Evolutionary conservation across 2,888 invertebrate species (phyloP).

Genomic region (Microctonus brassicae): DNA sequence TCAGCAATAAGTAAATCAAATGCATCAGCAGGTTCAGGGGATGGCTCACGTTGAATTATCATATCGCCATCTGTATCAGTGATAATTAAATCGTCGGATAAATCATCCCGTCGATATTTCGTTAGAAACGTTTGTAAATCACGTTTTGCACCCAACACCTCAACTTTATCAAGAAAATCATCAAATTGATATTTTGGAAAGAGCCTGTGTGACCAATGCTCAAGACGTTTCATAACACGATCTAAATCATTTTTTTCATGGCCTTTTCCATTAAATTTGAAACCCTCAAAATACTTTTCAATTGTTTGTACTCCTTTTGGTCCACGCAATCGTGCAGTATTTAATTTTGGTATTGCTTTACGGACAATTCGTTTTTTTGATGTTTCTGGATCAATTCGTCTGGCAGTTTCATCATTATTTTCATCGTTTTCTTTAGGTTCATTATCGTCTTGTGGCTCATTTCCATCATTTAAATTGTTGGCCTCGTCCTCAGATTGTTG

Average conservation of each 20-base stretch:
- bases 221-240: slow-evolving; percentile 82
- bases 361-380: slow-evolving; percentile 74
- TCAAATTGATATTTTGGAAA: slow-evolving; percentile 92
- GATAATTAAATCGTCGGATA: slow-evolving; percentile 61
- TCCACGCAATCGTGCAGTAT: slow-evolving; percentile 80
- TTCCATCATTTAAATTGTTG: slow-evolving; percentile 35
- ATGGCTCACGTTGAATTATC: slow-evolving; percentile 62
- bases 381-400: slow-evolving; percentile 68
- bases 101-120: slow-evolving; percentile 77
- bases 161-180: slow-evolving; percentile 84
- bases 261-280: slow-evolving; percentile 86
- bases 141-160: slow-evolving; percentile 86
- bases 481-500: slow-evolving; percentile 29
- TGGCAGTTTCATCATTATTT: slow-evolving; percentile 50
- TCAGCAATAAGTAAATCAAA: slow-evolving; percentile 77
- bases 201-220: slow-evolving; percentile 94
- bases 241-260: slow-evolving; percentile 87
- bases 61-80: slow-evolving; percentile 70
- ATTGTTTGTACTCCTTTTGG: slow-evolving; percentile 86
- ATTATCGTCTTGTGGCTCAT: slow-evolving; percentile 16
- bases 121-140: slow-evolving; percentile 80
- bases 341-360: slow-evolving; percentile 79
- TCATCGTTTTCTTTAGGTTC: slow-evolving; percentile 41
- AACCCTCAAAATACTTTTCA: slow-evolving; percentile 83
- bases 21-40: slow-evolving; percentile 72